A percentile compares a stretch with the other conserved stretches of the same genome.
Conservation (phyloP, 2,113 vertebrate genomes). For the Cettia cetti region DNA sequence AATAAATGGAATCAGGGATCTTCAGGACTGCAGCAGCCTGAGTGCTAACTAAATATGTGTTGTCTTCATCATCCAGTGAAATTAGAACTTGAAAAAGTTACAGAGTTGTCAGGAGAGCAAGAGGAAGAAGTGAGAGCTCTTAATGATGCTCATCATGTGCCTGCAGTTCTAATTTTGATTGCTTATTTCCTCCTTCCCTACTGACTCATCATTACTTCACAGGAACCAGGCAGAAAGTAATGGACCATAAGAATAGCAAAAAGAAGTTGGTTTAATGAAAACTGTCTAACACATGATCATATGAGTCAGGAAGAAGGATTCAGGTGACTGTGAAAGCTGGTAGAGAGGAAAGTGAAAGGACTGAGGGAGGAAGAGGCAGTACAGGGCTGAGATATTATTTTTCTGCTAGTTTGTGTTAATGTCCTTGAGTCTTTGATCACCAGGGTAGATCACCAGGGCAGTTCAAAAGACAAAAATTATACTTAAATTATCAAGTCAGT, state of each 20-base stretch:
- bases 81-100: background rate
- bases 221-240: constrained; percentile 6
- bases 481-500: background rate
- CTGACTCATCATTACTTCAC: background rate
- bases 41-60: background rate
- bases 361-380: background rate
- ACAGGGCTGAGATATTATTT: background rate
- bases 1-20: background rate
- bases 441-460: background rate
- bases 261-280: constrained; percentile 13
- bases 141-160: background rate
- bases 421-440: background rate
- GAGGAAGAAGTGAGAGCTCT: background rate
- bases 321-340: background rate
- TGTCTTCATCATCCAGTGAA: background rate
- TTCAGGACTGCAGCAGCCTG: background rate
- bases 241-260: background rate
- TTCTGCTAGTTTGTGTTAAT: background rate
- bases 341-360: background rate
- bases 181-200: constrained; percentile 1
- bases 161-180: constrained; percentile 19
- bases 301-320: background rate
- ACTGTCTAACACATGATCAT: background rate
- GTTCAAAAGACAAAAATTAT: background rate
- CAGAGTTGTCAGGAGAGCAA: background rate